Evolutionary conservation across 2,113 vertebrate genomes (phyloP).

Genomic region (Semnopithecus entellus): DNA sequence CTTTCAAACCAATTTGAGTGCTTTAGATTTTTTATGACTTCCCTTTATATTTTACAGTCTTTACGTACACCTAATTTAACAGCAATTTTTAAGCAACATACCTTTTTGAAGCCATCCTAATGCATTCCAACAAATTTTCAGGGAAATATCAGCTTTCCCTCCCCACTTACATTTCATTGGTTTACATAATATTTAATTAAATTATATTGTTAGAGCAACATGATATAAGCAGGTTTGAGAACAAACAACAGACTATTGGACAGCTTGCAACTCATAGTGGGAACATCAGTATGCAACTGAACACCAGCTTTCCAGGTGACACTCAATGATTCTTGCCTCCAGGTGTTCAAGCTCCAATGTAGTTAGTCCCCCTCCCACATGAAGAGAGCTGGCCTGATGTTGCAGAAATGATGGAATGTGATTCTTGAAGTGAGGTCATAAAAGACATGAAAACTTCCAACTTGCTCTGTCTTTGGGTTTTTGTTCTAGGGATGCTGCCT

Average conservation of each 20-base stretch:
- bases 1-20: constrained; percentile 1
- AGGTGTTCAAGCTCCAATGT: background rate
- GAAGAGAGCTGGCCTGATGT: background rate
- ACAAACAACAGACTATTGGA: background rate
- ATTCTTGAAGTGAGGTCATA: background rate
- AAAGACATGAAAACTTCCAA: background rate
- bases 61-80: background rate
- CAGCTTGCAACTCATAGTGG: background rate
- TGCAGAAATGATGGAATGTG: background rate
- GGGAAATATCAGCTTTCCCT: background rate
- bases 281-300: background rate
- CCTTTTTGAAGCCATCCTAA: background rate
- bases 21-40: background rate
- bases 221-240: background rate
- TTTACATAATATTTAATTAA: background rate
- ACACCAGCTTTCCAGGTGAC: background rate
- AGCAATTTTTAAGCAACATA: background rate
- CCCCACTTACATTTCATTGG: background rate
- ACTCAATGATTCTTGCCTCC: background rate
- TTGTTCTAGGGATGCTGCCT: background rate
- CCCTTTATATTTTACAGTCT: constrained; percentile 38
- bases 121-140: background rate
- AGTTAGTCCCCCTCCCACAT: too few species aligned
- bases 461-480: background rate
- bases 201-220: background rate